Percentiles rank a stretch among this genome's conserved stretches.
These are phyloP conservation scores for Microtus obscurus DNA, from an alignment of 2,797 vertebrate genomes.

Conservation along the genomic window DNA sequence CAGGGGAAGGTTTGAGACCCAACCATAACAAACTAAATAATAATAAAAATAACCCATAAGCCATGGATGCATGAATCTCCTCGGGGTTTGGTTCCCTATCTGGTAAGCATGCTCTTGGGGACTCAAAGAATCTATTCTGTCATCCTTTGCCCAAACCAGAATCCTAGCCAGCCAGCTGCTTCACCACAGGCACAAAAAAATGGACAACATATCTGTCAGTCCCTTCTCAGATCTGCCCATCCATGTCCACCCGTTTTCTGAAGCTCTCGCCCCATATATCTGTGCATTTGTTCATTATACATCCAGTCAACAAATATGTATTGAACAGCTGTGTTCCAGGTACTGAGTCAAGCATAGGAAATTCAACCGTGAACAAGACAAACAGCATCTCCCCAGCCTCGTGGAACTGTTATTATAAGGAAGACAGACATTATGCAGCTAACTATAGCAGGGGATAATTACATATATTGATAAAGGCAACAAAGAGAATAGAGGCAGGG, in stretches of 20 bases:
- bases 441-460: conserved; percentile 41
- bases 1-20: background rate
- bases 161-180: background rate
- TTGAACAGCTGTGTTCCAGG: background rate
- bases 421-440: background rate
- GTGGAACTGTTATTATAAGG: conserved; percentile 37
- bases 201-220: background rate
- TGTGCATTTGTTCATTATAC: background rate
- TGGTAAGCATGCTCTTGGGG: too few species aligned
- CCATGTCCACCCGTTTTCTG: background rate
- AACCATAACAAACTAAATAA: background rate
- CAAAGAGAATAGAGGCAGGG: background rate
- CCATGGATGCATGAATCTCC: background rate
- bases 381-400: conserved; percentile 36
- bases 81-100: background rate
- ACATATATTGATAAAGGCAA: conserved; percentile 8
- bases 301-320: conserved; percentile 4
- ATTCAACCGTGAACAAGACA: conserved; percentile 5
- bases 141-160: background rate
- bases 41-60: background rate
- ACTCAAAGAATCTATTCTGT: conserved; percentile 8
- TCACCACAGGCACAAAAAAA: background rate
- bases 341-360: background rate
- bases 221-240: background rate
- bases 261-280: background rate